phyloP scores from a whole-genome alignment of 2,797 vertebrate genomes.

The Clarias laeviceps region DNA sequence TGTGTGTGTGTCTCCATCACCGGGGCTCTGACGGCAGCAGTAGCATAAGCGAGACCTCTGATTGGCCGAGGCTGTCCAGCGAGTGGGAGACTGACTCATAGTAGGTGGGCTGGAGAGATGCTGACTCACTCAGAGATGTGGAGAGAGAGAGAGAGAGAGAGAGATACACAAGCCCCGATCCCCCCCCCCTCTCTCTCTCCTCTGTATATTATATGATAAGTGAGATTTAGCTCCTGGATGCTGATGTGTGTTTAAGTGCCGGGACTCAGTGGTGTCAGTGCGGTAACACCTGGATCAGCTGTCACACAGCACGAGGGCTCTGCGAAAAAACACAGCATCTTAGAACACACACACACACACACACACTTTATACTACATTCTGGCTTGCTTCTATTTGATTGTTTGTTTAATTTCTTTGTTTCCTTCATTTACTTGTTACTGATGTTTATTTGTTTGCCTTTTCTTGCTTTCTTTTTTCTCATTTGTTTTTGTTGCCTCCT shows the following conservation, averaged over 20 bases:
- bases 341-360: too few species aligned
- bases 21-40: constrained; percentile 54
- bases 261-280: too few species aligned
- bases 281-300: too few species aligned
- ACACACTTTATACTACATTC: too few species aligned
- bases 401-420: too few species aligned
- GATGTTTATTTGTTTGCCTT: background rate
- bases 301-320: too few species aligned
- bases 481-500: background rate
- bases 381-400: too few species aligned
- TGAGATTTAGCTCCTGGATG: constrained; percentile 48
- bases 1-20: constrained; percentile 43
- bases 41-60: constrained; percentile 39
- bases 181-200: background rate
- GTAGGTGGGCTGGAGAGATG: constrained; percentile 57
- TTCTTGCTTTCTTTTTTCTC: background rate
- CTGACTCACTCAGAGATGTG: constrained; percentile 52
- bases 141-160: constrained; percentile 25
- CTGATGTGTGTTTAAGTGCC: background rate
- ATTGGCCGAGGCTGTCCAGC: constrained; percentile 51
- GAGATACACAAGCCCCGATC: background rate
- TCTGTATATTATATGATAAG: constrained; percentile 41
- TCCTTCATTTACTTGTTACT: background rate
- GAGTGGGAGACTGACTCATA: constrained; percentile 63
- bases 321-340: too few species aligned